Base-by-base conservation (phyloP, 1,140 invertebrate genomes). In the Neomicropteryx cornuta region DNA sequence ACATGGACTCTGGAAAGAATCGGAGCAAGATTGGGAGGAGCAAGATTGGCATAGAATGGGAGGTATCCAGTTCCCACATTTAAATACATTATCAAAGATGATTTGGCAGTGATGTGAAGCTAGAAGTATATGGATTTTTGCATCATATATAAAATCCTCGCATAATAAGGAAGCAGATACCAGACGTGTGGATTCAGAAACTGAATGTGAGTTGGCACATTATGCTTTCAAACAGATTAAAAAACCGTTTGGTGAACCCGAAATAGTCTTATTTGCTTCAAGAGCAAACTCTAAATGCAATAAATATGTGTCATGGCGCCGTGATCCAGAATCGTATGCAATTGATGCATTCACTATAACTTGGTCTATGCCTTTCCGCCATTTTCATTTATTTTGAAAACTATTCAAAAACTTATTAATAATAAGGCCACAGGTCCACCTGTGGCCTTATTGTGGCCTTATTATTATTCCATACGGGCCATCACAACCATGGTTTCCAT, bases 281-380 rank as follows among this genome's bases (percentile, higher is more conserved):
- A 45, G 38, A 38, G 18, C 28, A 21, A 56, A 56, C 41, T 40
- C 13, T 8, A 56, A 56, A 46, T 52, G 50, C 36, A n/a, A 43
- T 27, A 31, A 4, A 29, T 56, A 37, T 32, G 42, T 44, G 33
- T 52, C 48, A 10, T 50, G 51, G 50, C 8, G 36, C 0, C 23
- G 24, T 13, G 51, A 55, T 32, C 41, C 47, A 1, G 44, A 47
- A 19, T 36, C 43, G 1, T 28, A 8, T 11, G 18, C 21, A 16
- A 39, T 53, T n/a, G 51, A 54, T 38, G 50, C 48, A 2, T 55
- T 55, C 39, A 57, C 50, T 8, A 20, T 55, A 1, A 18, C 32
- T 18, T 56, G 52, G 48, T 56, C 46, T 52, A 53, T 35, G 54
- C 51, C 1, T 56, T 56, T 37, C 51, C 52, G 4, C 50, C 51